Percentiles rank a stretch among this genome's conserved stretches.
Evolutionary conservation across 2,888 invertebrate genomes (phyloP).

Genomic region (Ophonus ardosiacus): DNA sequence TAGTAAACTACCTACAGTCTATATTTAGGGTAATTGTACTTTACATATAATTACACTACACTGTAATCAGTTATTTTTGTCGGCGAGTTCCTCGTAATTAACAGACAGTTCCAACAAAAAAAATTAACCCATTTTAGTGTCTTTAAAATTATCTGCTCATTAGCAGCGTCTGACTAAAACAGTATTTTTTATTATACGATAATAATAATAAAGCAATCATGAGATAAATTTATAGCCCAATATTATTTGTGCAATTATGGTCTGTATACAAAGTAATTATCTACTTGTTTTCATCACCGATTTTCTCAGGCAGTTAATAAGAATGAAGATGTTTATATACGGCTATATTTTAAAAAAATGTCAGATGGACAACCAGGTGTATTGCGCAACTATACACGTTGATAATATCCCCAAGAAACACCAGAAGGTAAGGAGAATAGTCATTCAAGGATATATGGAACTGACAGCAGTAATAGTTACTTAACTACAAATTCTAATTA

Average conservation of each 20-base stretch:
- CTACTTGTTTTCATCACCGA: background rate
- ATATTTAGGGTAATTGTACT: slow-evolving; percentile 22
- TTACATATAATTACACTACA: slow-evolving; percentile 10
- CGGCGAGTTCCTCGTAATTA: slow-evolving; percentile 10
- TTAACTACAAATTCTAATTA: background rate
- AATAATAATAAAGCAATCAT: background rate
- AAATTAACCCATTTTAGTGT: background rate
- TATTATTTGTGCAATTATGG: background rate
- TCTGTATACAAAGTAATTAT: slow-evolving; percentile 7
- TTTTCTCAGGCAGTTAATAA: slow-evolving; percentile 1
- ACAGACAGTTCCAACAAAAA: background rate
- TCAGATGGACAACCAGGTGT: background rate
- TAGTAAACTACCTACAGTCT: slow-evolving; percentile 1
- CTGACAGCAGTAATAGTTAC: background rate
- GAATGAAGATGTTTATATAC: background rate
- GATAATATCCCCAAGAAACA: background rate
- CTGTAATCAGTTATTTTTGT: slow-evolving; percentile 20
- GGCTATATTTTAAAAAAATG: background rate
- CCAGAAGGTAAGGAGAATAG: background rate
- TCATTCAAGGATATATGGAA: background rate
- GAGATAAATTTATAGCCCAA: background rate
- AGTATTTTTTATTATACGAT: background rate
- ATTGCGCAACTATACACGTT: background rate
- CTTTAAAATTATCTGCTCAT: background rate
- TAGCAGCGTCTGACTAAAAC: background rate